Base-by-base conservation (phyloP, 1,140 invertebrate genomes). In the Drosophila serrata region DNA sequence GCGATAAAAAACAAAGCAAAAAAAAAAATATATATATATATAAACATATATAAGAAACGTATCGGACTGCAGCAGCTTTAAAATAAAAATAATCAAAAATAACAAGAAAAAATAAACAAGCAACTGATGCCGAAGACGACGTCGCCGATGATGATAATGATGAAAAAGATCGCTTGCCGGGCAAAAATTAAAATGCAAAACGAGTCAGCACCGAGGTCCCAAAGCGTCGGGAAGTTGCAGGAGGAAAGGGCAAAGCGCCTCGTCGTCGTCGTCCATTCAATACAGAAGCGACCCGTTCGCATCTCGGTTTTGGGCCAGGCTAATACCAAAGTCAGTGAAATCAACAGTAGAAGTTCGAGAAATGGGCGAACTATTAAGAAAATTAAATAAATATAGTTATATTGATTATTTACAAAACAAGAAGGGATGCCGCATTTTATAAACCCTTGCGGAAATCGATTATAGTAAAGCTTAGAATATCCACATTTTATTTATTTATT, bases 21-120 rank as follows among this genome's bases (percentile, higher is more conserved):
- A 49, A 45, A 49, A 24, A 24, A 24, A 3, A 24, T 4, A 24
- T 3, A 24, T 3, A 24, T 24, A 27, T 27, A 85, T 65, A 85
- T 77, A 85, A 24, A 76, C 17, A 40, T 40, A 19, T 69, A 77
- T 51, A 69, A 57, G 22, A 68, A 81, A 81, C 64, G 61, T 75
- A 79, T 79, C 63, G 64, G 62, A 57, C 69, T 77, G 79, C 75
- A 78, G 75, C 69, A 69, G 79, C 75, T 88, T 88, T 87, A 80
- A 87, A 90, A 88, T 84, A 68, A 90, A 84, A 88, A 88, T 87
- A 84, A 87, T 87, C 80, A 87, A 88, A 87, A 87, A 87, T 79
- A 82, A n/a, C n/a, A n/a, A n/a, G 79, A 82, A 87, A 86, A 86
- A 81, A 81, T 75, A 78, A 82, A 82, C 74, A 90, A 67, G 81